phyloP scores from a whole-genome alignment of 2,888 invertebrate species.

The Drosophila leonis region DNA sequence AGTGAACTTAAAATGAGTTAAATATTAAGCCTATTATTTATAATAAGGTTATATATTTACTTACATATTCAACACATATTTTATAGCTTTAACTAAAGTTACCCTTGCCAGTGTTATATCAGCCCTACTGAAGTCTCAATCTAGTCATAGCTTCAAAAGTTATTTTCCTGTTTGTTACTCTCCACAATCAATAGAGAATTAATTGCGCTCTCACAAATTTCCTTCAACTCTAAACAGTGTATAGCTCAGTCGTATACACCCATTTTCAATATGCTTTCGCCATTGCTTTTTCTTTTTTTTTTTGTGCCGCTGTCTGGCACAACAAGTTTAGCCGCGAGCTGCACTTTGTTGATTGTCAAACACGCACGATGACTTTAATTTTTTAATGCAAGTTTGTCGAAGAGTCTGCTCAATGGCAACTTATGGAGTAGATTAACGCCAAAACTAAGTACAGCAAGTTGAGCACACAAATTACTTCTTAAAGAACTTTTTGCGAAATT shows the following conservation, averaged over 20 bases:
- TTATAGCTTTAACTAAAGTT: too few species aligned
- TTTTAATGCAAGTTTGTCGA: conserved; percentile 10
- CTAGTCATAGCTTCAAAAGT: too few species aligned
- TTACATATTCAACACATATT: too few species aligned
- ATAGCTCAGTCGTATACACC: background rate
- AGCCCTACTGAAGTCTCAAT: too few species aligned
- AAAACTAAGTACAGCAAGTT: background rate
- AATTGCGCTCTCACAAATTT: too few species aligned
- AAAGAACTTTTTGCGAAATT: background rate
- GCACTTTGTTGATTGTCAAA: conserved; percentile 6
- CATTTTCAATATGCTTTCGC: background rate
- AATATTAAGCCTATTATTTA: too few species aligned
- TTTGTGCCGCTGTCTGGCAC: background rate
- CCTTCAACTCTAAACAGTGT: too few species aligned
- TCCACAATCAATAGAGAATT: too few species aligned
- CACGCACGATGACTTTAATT: conserved; percentile 7
- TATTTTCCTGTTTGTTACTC: too few species aligned
- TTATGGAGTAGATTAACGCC: background rate
- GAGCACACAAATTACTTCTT: background rate
- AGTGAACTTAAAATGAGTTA: too few species aligned
- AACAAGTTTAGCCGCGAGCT: conserved; percentile 15
- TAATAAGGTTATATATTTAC: too few species aligned
- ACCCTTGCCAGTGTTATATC: too few species aligned
- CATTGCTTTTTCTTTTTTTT: background rate
- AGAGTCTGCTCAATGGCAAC: background rate